Evolutionary conservation across 2,888 invertebrate genomes (phyloP).

Genomic region (Ichneumon xanthorius): DNA sequence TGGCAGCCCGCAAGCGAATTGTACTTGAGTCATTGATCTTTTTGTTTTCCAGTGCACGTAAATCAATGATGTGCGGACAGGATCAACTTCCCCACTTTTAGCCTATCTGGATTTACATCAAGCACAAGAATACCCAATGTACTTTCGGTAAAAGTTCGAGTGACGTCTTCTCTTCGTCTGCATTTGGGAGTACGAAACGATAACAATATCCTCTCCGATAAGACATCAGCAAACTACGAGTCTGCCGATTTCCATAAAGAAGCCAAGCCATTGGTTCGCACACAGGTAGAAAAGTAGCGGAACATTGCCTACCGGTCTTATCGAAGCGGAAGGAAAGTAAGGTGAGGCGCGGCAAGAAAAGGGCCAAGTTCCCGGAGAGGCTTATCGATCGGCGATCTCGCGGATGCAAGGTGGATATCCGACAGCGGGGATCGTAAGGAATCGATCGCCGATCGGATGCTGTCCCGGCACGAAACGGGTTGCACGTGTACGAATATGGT

Average conservation of each 20-base stretch:
- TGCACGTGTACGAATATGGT: conserved; percentile 66
- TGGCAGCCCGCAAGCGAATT: no score
- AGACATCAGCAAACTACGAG: background rate
- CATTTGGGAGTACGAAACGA: background rate
- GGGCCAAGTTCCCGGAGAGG: conserved; percentile 17
- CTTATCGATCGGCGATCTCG: conserved; percentile 50
- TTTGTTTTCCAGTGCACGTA: no score
- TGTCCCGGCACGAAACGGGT: conserved; percentile 60
- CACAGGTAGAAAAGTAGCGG: background rate
- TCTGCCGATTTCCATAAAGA: conserved; percentile 5
- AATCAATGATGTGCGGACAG: no score
- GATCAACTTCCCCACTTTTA: no score
- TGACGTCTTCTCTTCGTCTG: background rate
- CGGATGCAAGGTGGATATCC: conserved; percentile 40
- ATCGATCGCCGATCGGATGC: conserved; percentile 67
- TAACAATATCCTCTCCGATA: background rate
- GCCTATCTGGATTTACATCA: no score
- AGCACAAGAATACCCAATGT: no score
- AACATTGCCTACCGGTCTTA: conserved; percentile 5
- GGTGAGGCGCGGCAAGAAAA: conserved; percentile 15
- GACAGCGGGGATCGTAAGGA: conserved; percentile 54
- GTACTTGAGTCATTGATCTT: no score
- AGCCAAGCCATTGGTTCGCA: background rate
- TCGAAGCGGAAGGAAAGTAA: conserved; percentile 21
- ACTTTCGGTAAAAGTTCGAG: background rate